Percentiles rank a stretch among this genome's conserved stretches.
These are phyloP conservation scores for Chaunax sp. DNA, from an alignment of 2,797 vertebrate species.

Conservation along the genomic window DNA sequence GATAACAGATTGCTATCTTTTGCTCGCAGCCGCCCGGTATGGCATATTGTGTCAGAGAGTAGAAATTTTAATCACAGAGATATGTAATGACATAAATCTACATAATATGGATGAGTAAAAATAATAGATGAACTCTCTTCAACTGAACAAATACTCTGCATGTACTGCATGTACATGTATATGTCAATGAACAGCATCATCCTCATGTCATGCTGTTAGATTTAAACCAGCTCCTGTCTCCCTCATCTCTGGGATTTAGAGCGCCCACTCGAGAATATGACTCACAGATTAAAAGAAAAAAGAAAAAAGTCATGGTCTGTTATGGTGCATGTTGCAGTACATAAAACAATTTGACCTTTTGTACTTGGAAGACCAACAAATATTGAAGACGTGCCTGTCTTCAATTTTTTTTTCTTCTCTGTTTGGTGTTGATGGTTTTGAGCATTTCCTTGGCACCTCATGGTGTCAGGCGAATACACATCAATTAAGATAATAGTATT, in stretches of 20 bases:
- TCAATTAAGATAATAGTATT: conserved; percentile 39
- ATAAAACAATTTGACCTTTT: conserved; percentile 48
- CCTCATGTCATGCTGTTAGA: conserved; percentile 51
- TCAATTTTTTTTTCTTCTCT: background rate
- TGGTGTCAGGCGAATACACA: conserved; percentile 10
- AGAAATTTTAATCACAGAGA: conserved; percentile 69
- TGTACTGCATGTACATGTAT: conserved; percentile 37
- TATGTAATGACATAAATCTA: conserved; percentile 73
- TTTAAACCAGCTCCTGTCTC: conserved; percentile 52
- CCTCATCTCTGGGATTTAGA: conserved; percentile 45
- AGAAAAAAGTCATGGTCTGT: background rate
- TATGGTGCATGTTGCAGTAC: conserved; percentile 26
- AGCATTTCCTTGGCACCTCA: background rate
- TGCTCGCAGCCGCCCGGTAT: conserved; percentile 49
- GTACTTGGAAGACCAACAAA: conserved; percentile 25
- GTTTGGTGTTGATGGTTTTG: background rate
- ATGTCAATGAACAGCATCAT: conserved; percentile 64
- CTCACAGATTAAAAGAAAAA: conserved; percentile 41
- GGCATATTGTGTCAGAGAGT: conserved; percentile 46
- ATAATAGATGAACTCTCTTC: conserved; percentile 62
- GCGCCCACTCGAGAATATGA: conserved; percentile 51
- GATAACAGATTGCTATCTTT: conserved; percentile 71
- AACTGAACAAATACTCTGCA: conserved; percentile 62
- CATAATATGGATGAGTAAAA: conserved; percentile 68
- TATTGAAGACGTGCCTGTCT: conserved; percentile 30